Base-by-base conservation (phyloP, 2,797 vertebrate species). In the Scleropages formosus region DNA sequence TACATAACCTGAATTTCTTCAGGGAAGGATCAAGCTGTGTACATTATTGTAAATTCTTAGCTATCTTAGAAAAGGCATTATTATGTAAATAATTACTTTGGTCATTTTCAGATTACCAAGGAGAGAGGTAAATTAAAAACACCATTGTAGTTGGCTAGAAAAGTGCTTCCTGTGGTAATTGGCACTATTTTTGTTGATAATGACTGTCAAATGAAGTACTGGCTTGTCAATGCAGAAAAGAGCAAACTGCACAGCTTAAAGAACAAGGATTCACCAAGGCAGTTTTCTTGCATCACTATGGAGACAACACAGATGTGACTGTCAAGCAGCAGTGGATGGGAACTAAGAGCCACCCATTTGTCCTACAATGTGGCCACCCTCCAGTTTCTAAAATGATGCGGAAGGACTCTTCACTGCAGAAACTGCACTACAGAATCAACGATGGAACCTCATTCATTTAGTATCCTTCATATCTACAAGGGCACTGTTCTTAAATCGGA, bases 391-490 rank as follows among this genome's bases (percentile, higher is more conserved):
- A 74, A 20, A 13, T 84, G 53, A 84, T 79, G 73, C 72, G 77
- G 20, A 76, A 70, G 66, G 76, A 82, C 65, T 75, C 80, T 4
- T 59, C 39, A 4, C 24, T 8, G 74, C 87, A 82, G 82, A 95
- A 90, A 71, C 88, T 93, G 18, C 87, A 90, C 80, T 93, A 90
- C 13, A 64, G 83, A 46, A 82, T 92, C 80, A 79, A 74, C 0
- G 87, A 94, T 1, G 87, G 92, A 44, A 93, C 89, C 9, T 90
- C 90, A 6, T 83, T 93, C 64, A 84, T 90, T 75, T 94, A 93
- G 90, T 93, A 94, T 91, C 87, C 86, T 92, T 85, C 60, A 16
- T 63, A 12, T 24, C 10, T 24, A 13, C 24, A 22, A 6, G 31
- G 31, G 39, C 31, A 39, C n/a, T n/a, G n/a, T n/a, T n/a, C n/a